Evolutionary conservation across 2,888 invertebrate genomes (phyloP).

Genomic region (Epirrita christyi): DNA sequence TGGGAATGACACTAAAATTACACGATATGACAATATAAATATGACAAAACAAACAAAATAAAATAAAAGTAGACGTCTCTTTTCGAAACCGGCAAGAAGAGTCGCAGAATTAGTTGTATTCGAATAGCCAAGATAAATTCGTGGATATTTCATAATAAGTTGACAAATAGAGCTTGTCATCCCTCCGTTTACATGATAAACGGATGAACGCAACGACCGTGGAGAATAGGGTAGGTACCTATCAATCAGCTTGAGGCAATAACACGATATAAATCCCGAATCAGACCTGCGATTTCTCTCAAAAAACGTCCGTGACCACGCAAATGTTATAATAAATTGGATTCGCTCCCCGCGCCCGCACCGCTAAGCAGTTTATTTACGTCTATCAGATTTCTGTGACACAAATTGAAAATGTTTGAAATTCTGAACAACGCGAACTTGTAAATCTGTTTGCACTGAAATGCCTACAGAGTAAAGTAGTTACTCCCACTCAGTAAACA

Average conservation of each 20-base stretch:
- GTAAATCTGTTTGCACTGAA: constrained; percentile 26
- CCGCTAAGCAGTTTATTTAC: constrained; percentile 32
- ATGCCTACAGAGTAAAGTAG: constrained; percentile 10
- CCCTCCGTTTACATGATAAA: constrained; percentile 37
- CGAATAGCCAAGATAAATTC: constrained; percentile 8
- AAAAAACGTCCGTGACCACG: constrained; percentile 44
- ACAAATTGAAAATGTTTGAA: constrained; percentile 42
- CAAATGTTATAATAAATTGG: constrained; percentile 56
- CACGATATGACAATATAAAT: too few relatives aligned
- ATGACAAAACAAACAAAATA: too few relatives aligned
- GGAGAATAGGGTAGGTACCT: constrained; percentile 43
- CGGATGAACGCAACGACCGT: constrained; percentile 41
- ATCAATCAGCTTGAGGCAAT: constrained; percentile 54
- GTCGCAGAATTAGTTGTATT: too few relatives aligned
- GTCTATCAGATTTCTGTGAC: constrained; percentile 37
- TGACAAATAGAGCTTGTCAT: constrained; percentile 36
- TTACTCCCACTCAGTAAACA: constrained; percentile 19
- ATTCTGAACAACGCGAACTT: constrained; percentile 41
- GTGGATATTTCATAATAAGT: constrained; percentile 23
- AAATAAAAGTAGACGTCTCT: too few relatives aligned
- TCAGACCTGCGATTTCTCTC: constrained; percentile 44
- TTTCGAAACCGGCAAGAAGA: too few relatives aligned
- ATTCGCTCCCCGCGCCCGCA: constrained; percentile 42
- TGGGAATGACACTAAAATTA: too few relatives aligned
- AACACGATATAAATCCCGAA: constrained; percentile 47